phyloP scores from a whole-genome alignment of 2,797 vertebrate genomes.

The Phyllotis vaccarum region DNA sequence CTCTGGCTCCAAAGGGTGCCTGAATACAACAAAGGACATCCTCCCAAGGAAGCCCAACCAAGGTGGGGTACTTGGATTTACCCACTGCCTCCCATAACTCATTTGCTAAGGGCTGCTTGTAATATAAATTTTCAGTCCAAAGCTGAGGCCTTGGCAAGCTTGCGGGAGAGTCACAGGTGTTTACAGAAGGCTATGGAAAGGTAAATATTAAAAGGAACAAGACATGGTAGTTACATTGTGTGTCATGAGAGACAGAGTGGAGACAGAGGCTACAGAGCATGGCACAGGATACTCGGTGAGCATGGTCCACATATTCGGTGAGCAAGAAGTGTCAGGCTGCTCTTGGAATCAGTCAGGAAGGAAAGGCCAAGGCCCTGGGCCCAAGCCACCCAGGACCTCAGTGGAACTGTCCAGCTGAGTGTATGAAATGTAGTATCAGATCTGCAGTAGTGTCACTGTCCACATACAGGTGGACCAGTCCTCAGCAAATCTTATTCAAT shows the following conservation, averaged over 20 bases:
- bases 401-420: not conserved
- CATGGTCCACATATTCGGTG: not conserved
- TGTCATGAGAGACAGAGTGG: not conserved
- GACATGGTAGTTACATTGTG: not conserved
- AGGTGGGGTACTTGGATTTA: not conserved
- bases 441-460: not conserved
- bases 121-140: not conserved
- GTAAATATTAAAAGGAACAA: not conserved
- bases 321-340: too few relatives aligned
- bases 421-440: accelerated
- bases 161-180: not conserved
- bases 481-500: not conserved
- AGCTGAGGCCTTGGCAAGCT: not conserved
- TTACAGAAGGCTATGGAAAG: not conserved
- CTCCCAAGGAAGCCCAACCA: too few relatives aligned
- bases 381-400: not conserved
- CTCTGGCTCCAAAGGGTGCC: too few relatives aligned
- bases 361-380: not conserved
- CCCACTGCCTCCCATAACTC: not conserved
- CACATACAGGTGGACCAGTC: not conserved
- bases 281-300: too few relatives aligned
- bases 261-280: not conserved
- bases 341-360: not conserved
- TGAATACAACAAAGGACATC: not conserved
- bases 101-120: not conserved